Evolutionary conservation across 2,888 invertebrate genomes (phyloP).

Genomic region (Xylota segnis): DNA sequence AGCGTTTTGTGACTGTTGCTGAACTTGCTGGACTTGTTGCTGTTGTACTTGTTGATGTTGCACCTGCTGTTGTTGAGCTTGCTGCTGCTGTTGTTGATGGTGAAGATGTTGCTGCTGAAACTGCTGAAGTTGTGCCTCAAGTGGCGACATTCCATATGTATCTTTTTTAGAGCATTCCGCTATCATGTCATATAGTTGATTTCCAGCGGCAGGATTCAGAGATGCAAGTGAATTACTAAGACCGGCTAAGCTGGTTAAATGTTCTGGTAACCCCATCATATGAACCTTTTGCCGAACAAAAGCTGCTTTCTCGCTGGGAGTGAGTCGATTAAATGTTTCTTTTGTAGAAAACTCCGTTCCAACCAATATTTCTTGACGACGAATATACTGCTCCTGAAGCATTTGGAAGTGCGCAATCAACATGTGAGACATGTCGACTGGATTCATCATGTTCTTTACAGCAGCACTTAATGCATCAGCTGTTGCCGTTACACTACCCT

Average conservation of each 20-base stretch:
- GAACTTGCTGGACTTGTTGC: constrained; percentile 76
- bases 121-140: constrained; percentile 72
- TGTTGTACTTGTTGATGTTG: constrained; percentile 75
- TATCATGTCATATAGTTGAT: constrained; percentile 80
- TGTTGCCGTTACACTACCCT: constrained; percentile 80
- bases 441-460: constrained; percentile 79
- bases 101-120: constrained; percentile 64
- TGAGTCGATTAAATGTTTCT: constrained; percentile 81
- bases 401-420: constrained; percentile 82
- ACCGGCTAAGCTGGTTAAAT: constrained; percentile 81
- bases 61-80: constrained; percentile 47
- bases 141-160: constrained; percentile 46
- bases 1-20: constrained; percentile 48
- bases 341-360: constrained; percentile 80
- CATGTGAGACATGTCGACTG: constrained; percentile 80
- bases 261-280: constrained; percentile 81
- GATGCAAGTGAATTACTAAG: constrained; percentile 81
- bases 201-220: constrained; percentile 81
- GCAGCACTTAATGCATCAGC: constrained; percentile 81
- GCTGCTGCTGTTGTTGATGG: constrained; percentile 67
- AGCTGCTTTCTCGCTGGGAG: constrained; percentile 81
- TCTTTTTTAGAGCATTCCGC: constrained; percentile 80
- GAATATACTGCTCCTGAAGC: constrained; percentile 82
- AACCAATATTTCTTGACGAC: constrained; percentile 82
- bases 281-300: constrained; percentile 82